Conservation (phyloP, 2,888 invertebrate genomes). For the Marasmarcha lunaedactyla region DNA sequence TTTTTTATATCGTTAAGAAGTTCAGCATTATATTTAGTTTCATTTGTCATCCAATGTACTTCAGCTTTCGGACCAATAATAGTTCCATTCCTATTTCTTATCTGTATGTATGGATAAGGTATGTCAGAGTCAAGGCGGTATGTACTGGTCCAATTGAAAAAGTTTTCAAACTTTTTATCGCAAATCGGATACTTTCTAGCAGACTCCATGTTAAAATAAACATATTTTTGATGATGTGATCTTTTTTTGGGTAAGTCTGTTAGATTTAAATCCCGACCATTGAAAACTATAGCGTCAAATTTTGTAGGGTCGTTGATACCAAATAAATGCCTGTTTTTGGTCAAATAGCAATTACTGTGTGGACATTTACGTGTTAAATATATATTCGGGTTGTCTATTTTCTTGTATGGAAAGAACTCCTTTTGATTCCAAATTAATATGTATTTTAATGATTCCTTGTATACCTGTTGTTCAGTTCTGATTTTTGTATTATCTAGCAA, state of each 20-base stretch:
- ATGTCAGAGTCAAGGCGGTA: slow-evolving; percentile 52
- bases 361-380: no score
- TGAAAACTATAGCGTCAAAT: slow-evolving; percentile 47
- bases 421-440: no score
- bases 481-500: no score
- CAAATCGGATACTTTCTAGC: slow-evolving; percentile 46
- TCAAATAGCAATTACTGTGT: no score
- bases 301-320: slow-evolving; percentile 3
- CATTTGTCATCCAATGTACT: slow-evolving; percentile 19
- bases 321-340: background rate
- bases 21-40: no score
- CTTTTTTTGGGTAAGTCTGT: slow-evolving; percentile 26
- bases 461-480: no score
- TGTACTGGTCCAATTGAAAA: slow-evolving; percentile 55
- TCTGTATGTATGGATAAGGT: slow-evolving; percentile 35
- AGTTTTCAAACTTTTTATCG: slow-evolving; percentile 29
- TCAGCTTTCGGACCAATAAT: slow-evolving; percentile 36
- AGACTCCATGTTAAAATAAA: slow-evolving; percentile 52
- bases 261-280: slow-evolving; percentile 27
- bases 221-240: slow-evolving; percentile 40
- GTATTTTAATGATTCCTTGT: no score
- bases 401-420: no score
- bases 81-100: slow-evolving; percentile 29
- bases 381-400: no score
- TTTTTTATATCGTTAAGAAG: slow-evolving; percentile 22